Base-by-base conservation (phyloP, 2,888 invertebrate genomes). In the Lepetodrilus schrolli region DNA sequence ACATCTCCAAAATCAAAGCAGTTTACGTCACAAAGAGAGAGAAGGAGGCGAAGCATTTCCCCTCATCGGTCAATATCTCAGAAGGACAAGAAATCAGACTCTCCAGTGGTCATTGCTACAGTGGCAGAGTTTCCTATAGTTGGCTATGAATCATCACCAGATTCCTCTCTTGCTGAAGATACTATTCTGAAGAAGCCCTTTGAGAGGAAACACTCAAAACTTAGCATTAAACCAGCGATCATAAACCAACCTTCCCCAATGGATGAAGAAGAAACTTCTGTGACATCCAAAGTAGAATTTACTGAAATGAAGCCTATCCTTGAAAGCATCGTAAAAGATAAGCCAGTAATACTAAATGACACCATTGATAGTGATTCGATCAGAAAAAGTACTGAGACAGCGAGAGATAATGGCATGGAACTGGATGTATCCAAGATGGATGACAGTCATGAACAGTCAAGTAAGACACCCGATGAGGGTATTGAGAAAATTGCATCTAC, bases 131-230 rank as follows among this genome's bases (percentile, higher is more conserved):
- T 58, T 17, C 58, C 58, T 13, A 58, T 58, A 4, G 58, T 58
- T 34, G 58, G 58, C 58, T 58, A 58, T 58, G 58, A 30, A 13
- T 58, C 58, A 1, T 58, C 58, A 7, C 58, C 58, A 58, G 58
- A 58, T 0, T 26, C 30, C 17, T 58, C 58, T 13, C 58, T 17
- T 26, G 26, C 30, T 30, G 26, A 17, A 13, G 26, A 50, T 20
- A 0, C 4, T n/a, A n/a, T n/a, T n/a, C n/a, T n/a, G n/a, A n/a
- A n/a, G n/a, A n/a, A n/a, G n/a, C n/a, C n/a, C n/a, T n/a, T n/a
- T n/a, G n/a, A n/a, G n/a, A n/a, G n/a, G n/a, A n/a, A n/a, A n/a
- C n/a, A n/a, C n/a, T n/a, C n/a, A n/a, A n/a, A n/a, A n/a, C n/a
- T n/a, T n/a, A n/a, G n/a, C n/a, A n/a, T n/a, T n/a, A n/a, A n/a